Conservation (phyloP, 2,797 vertebrate genomes). For the Spinus pinus region DNA sequence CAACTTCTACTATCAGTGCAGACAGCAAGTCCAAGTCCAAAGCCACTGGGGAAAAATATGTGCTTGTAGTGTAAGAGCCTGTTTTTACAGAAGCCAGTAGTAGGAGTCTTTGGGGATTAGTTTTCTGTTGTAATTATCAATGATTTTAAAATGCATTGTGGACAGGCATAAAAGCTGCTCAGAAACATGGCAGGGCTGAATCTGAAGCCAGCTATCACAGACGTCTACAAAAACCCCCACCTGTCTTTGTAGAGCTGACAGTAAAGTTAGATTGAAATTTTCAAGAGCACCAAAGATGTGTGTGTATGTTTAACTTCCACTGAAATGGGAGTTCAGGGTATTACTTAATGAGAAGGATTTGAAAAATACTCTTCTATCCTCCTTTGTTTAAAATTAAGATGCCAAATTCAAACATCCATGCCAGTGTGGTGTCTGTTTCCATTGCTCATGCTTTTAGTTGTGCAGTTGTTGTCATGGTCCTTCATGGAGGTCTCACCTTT, state of each 20-base stretch:
- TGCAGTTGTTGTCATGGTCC: constrained; percentile 6
- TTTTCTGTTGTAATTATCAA: background rate
- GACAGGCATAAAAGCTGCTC: background rate
- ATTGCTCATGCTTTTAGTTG: constrained; percentile 30
- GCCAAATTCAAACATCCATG: background rate
- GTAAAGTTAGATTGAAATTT: background rate
- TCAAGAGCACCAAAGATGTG: background rate
- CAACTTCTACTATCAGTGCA: background rate
- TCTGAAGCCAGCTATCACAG: background rate
- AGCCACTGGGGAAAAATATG: background rate
- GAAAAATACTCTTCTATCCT: background rate
- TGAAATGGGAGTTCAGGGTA: background rate
- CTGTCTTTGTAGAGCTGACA: background rate
- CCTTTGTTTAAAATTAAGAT: constrained; percentile 41
- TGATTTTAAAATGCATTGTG: background rate
- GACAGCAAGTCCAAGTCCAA: background rate
- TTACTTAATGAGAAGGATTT: background rate
- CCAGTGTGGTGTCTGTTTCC: background rate
- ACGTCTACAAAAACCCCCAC: background rate
- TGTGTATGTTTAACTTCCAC: background rate
- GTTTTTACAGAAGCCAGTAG: background rate
- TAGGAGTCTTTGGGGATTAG: background rate
- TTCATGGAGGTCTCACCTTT: constrained; percentile 61
- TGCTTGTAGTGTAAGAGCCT: background rate
- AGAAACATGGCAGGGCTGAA: background rate